These are phyloP conservation scores for Myripristis murdjan DNA, from an alignment of 2,797 vertebrate species.

Conservation along the genomic window DNA sequence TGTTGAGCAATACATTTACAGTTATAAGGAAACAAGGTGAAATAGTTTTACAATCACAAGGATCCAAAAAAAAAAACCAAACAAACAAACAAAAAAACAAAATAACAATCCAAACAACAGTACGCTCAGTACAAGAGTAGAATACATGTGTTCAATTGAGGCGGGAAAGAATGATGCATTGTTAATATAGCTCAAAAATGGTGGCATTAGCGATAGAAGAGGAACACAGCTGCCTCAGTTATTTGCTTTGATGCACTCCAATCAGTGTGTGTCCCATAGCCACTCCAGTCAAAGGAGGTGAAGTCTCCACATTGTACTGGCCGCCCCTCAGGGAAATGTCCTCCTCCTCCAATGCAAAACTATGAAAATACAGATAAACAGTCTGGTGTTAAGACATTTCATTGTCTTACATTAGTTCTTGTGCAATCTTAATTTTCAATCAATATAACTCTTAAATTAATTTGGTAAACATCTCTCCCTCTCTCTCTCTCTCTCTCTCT, in stretches of 20 bases:
- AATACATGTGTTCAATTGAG: too few relatives aligned
- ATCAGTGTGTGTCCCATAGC: constrained; percentile 60
- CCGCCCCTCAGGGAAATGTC: constrained; percentile 52
- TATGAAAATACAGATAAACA: constrained; percentile 20
- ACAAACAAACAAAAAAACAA: too few relatives aligned
- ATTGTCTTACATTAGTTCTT: constrained; percentile 30
- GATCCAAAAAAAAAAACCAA: too few relatives aligned
- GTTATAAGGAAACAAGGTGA: neutral
- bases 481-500: too few relatives aligned
- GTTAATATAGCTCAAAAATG: constrained; percentile 18
- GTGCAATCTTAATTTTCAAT: too few relatives aligned
- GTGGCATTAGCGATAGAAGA: constrained; percentile 69
- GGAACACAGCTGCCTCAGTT: constrained; percentile 73
- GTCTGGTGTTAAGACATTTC: neutral
- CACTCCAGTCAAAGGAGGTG: constrained; percentile 58
- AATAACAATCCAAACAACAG: too few relatives aligned
- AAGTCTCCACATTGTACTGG: constrained; percentile 71
- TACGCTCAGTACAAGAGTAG: too few relatives aligned
- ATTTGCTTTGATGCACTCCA: constrained; percentile 67
- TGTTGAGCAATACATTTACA: too few relatives aligned
- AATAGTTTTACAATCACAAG: too few relatives aligned
- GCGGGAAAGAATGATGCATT: too few relatives aligned
- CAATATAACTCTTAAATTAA: too few relatives aligned
- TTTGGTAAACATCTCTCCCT: neutral
- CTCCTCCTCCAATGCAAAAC: constrained; percentile 76